Evolutionary conservation across 2,113 vertebrate genomes (phyloP).

Genomic region (Excalfactoria chinensis): DNA sequence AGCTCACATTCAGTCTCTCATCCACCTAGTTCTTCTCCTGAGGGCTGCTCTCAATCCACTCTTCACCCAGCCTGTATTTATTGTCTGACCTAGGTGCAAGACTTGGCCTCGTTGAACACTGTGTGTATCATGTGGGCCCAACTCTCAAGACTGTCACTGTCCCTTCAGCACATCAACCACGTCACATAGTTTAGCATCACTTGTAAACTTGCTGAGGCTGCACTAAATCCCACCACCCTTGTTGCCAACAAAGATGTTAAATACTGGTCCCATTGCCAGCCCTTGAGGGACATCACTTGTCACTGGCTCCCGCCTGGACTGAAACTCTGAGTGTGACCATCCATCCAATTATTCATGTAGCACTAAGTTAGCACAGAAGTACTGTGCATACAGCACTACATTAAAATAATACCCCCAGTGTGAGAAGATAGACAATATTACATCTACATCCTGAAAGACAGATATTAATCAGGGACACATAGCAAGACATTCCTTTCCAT

Average conservation of each 20-base stretch:
- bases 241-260: neutral
- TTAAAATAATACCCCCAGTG: neutral
- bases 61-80: neutral
- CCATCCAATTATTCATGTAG: neutral
- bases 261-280: neutral
- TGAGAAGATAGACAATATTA: neutral
- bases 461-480: neutral
- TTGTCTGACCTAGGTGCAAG: no score
- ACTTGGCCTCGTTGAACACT: neutral
- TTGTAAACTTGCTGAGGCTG: neutral
- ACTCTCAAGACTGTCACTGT: neutral
- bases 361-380: neutral
- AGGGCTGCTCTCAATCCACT: neutral
- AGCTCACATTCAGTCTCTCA: neutral
- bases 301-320: neutral
- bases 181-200: neutral
- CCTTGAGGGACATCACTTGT: neutral
- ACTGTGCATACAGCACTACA: no score
- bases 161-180: neutral
- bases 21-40: neutral
- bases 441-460: neutral
- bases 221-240: neutral
- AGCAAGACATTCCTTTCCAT: neutral
- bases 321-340: neutral
- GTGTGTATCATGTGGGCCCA: neutral